These are phyloP conservation scores for Eupithecia abbreviata DNA, from an alignment of 2,888 invertebrate species.

Conservation along the genomic window DNA sequence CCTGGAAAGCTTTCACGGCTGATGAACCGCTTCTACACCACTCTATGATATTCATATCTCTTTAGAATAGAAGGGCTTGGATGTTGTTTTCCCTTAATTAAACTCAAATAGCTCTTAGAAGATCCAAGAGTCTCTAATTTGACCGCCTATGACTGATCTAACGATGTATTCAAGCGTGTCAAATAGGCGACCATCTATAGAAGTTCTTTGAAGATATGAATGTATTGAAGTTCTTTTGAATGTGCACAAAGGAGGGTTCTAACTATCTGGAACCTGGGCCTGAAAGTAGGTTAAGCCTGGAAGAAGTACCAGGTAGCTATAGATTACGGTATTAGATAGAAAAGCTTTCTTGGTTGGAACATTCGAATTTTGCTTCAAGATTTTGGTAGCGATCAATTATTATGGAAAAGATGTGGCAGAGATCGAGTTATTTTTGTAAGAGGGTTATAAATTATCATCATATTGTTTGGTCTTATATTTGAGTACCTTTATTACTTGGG, in stretches of 20 bases:
- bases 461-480: no score
- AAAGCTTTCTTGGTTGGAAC: neutral
- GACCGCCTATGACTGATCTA: neutral
- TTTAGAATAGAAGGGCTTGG: neutral
- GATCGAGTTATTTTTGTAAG: neutral
- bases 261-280: constrained; percentile 19
- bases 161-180: neutral
- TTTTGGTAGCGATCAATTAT: neutral
- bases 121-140: neutral
- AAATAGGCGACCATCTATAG: neutral
- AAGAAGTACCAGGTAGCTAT: constrained; percentile 16
- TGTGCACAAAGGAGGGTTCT: constrained; percentile 25
- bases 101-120: neutral
- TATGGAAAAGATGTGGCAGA: neutral
- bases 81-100: neutral
- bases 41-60: neutral
- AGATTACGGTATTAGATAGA: constrained; percentile 17
- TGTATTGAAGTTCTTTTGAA: constrained; percentile 17
- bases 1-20: no score
- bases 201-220: constrained; percentile 11
- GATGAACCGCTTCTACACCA: no score
- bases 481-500: no score
- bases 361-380: neutral
- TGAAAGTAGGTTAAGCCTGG: constrained; percentile 34
- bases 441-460: no score